Evolutionary conservation across 2,113 vertebrate species (phyloP).

Genomic region (human (Homo sapiens)): DNA sequence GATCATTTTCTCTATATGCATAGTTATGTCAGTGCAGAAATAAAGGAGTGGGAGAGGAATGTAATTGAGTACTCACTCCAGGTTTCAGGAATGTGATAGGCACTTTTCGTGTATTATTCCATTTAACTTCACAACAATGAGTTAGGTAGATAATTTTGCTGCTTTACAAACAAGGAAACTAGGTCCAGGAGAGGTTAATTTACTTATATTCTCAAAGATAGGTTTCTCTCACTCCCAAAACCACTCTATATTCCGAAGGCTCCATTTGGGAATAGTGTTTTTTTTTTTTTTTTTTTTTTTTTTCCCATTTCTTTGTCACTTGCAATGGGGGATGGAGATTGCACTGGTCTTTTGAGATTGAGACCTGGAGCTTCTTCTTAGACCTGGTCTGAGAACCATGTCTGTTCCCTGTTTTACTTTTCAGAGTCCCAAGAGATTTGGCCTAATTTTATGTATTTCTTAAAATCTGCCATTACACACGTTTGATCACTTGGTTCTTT

Average conservation of each 20-base stretch:
- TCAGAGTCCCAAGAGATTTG: conserved; percentile 50
- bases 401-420: conserved; percentile 49
- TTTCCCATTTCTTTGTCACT: background rate
- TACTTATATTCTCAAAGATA: conserved; percentile 59
- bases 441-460: conserved; percentile 62
- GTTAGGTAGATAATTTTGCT: conserved; percentile 42
- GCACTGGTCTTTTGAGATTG: conserved; percentile 21
- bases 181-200: conserved; percentile 67
- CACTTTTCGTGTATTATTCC: background rate
- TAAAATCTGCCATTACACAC: background rate
- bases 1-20: conserved; percentile 12
- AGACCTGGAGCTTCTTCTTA: background rate
- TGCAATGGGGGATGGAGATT: background rate
- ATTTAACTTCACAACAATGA: conserved; percentile 43
- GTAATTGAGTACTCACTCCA: background rate
- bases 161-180: conserved; percentile 57
- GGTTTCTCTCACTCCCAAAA: background rate
- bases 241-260: background rate
- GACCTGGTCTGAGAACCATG: conserved; percentile 27
- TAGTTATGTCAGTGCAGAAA: conserved; percentile 1
- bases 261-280: conserved; percentile 33
- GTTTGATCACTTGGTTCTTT: conserved; percentile 50
- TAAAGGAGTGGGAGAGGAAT: background rate
- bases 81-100: background rate
- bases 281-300: background rate